Evolutionary conservation across 1,140 invertebrate genomes (phyloP).

Genomic region (Parasteatoda tepidariorum): DNA sequence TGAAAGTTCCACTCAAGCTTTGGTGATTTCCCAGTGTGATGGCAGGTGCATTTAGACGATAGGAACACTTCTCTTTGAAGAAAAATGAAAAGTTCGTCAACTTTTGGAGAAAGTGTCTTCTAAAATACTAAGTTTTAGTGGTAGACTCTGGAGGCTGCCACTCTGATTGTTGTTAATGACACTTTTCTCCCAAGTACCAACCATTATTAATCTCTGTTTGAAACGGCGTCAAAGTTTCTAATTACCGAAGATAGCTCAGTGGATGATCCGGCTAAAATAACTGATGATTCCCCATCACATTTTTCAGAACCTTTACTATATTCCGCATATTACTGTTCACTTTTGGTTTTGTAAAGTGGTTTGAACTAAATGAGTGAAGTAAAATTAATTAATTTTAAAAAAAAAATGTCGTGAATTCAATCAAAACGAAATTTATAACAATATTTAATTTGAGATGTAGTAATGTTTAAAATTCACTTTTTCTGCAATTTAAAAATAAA

Average conservation of each 20-base stretch:
- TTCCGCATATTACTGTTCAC: background rate
- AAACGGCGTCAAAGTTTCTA: slow-evolving; percentile 60
- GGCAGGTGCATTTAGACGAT: too few relatives aligned
- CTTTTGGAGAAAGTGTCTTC: background rate
- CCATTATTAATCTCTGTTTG: slow-evolving; percentile 61
- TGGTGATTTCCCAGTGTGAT: too few relatives aligned
- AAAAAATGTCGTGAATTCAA: too few relatives aligned
- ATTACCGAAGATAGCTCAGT: slow-evolving; percentile 49
- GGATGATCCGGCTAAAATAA: slow-evolving; percentile 20
- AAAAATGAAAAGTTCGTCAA: slow-evolving; percentile 38
- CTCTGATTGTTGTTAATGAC: slow-evolving; percentile 56
- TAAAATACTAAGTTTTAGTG: background rate
- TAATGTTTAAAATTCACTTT: too few relatives aligned
- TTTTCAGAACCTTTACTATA: background rate
- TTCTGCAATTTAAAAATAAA: too few relatives aligned
- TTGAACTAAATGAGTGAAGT: too few relatives aligned
- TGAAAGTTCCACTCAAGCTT: too few relatives aligned
- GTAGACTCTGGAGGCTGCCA: slow-evolving; percentile 45
- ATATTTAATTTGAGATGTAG: too few relatives aligned
- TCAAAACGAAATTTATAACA: too few relatives aligned
- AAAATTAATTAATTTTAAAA: too few relatives aligned
- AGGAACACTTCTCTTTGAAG: too few relatives aligned
- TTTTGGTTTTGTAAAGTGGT: too few relatives aligned
- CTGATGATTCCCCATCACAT: slow-evolving; percentile 44
- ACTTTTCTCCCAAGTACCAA: slow-evolving; percentile 57